Evolutionary conservation across 2,113 vertebrate genomes (phyloP), one percentile per base, ranked within the genome.

Genomic region (Oryzias woworae): DNA sequence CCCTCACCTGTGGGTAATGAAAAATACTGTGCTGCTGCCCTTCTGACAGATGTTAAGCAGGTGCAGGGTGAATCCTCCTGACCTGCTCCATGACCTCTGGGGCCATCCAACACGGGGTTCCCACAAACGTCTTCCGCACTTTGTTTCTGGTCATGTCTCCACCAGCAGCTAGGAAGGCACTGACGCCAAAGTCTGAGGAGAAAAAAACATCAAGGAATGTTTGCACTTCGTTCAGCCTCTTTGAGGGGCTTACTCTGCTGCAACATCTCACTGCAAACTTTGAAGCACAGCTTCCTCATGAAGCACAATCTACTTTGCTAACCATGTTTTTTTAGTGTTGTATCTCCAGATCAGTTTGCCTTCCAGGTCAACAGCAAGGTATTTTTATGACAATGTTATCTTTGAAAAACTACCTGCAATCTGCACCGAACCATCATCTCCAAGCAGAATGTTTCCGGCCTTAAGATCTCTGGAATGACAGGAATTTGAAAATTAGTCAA

Each of bases 41-140:
- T 22, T 5, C 20, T 26, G 3, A 36, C 8, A 36, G 10, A 10
- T 36, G 31, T 36, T 36, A 10, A 36, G 36, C 36, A 36, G 36
- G 10, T 12, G 10, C 36, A 0, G 36, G 2, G 36, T 0, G 36
- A 36, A 36, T 10, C 36, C 36, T 36, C 36, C 80, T 18, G 20
- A 98, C 97, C 95, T 98, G 97, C 60, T 98, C 97, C 97, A 98
- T 98, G 58, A 98, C 96, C 82, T 98, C 96, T 12, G 96, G 96
- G 10, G 96, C 96, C 96, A 98, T 98, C 96, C 96, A 98, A 78
- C 96, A 98, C 20, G 96, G 96, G 1, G 96, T 98, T 75, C 96
- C 96, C 71, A 98, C 96, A 86, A 98, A 98, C 0, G 96, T 98
- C 89, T 98, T 98, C 63, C 96, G 94, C 77, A 97, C 95, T 95